Conservation (phyloP, 2,888 invertebrate genomes). For the Amblyjoppa fuscipennis region DNA sequence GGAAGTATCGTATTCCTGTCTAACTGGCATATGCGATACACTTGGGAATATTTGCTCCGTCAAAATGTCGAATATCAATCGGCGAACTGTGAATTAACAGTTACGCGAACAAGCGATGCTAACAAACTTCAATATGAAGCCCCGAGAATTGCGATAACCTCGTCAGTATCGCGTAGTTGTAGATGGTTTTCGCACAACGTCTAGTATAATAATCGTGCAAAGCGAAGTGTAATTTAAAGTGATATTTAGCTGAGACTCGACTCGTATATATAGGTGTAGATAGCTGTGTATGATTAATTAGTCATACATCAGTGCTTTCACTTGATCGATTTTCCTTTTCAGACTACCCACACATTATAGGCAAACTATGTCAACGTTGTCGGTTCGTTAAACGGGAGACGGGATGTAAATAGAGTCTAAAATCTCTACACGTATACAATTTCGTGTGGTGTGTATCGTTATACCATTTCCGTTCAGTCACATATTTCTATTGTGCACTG, state of each 20-base stretch:
- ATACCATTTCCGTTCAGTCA: neutral
- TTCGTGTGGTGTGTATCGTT: neutral
- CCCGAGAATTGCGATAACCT: neutral
- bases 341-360: neutral
- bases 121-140: neutral
- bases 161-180: neutral
- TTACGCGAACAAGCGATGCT: neutral
- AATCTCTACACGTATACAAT: constrained; percentile 1
- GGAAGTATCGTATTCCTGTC: neutral
- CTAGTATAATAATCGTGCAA: neutral
- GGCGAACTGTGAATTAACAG: neutral
- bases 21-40: neutral
- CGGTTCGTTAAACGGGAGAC: constrained; percentile 27
- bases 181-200: neutral
- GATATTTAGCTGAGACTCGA: constrained; percentile 31
- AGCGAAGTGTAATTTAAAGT: constrained; percentile 27
- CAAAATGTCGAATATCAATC: neutral
- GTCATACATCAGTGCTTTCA: constrained; percentile 31
- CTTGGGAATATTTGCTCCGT: neutral
- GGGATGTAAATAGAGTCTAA: neutral
- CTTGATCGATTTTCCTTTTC: constrained; percentile 53
- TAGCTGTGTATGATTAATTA: constrained; percentile 49
- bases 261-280: constrained; percentile 11
- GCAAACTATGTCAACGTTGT: constrained; percentile 8
- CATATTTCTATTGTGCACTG: no score